These are phyloP conservation scores for Cryptomyrus ogoouensis DNA, from an alignment of 2,113 vertebrate species.

Conservation along the genomic window DNA sequence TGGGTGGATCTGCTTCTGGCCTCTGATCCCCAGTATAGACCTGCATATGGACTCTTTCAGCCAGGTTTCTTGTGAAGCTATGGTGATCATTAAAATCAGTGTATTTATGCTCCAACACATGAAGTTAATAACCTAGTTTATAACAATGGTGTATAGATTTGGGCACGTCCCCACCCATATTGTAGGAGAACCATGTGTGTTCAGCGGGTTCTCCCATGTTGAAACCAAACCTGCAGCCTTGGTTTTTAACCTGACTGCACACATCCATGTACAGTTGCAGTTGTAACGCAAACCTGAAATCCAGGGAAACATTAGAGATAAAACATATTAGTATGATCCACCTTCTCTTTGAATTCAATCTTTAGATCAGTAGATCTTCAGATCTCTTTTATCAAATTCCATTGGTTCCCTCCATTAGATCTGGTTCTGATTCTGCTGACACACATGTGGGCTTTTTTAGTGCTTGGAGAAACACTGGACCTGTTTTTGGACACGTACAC, in stretches of 20 bases:
- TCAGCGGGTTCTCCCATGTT: background rate
- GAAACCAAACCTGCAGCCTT: background rate
- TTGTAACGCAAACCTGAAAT: background rate
- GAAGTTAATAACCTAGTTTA: background rate
- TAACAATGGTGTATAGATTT: background rate
- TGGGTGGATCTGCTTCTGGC: background rate
- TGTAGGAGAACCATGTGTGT: background rate
- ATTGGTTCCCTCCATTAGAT: background rate
- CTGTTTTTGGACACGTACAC: slow-evolving; percentile 46
- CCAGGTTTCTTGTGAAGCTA: background rate
- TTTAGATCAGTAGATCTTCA: background rate
- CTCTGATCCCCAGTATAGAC: background rate
- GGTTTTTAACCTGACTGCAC: background rate
- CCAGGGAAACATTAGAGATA: background rate
- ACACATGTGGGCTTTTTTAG: slow-evolving; percentile 36
- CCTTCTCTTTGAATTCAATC: background rate
- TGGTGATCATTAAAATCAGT: background rate
- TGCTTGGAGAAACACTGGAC: slow-evolving; percentile 37
- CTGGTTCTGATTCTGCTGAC: background rate
- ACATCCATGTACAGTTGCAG: background rate
- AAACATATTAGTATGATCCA: background rate
- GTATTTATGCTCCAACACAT: background rate
- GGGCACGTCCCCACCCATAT: background rate
- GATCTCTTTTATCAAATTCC: background rate
- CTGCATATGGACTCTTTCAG: background rate